Conservation (phyloP, 2,888 invertebrate genomes). For the Mesorhabditis spiculigera region DNA sequence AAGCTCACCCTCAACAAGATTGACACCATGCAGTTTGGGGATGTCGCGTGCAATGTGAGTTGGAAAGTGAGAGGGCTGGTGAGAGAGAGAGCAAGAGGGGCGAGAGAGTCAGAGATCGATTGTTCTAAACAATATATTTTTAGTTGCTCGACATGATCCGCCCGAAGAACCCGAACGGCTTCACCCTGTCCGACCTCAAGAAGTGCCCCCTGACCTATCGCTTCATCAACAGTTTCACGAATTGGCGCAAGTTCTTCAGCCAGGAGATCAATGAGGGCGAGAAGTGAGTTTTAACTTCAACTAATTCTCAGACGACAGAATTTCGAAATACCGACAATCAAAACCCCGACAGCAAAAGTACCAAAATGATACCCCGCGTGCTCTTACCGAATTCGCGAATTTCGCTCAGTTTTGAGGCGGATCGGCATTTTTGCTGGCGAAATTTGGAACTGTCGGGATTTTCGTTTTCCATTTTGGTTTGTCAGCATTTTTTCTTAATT, state of each 20-base stretch:
- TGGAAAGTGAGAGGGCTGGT: not conserved
- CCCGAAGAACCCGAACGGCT: conserved; percentile 72
- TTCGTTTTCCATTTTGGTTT: too few relatives aligned
- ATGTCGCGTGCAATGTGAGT: conserved; percentile 77
- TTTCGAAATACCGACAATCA: too few relatives aligned
- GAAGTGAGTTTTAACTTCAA: conserved; percentile 65
- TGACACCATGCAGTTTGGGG: conserved; percentile 91
- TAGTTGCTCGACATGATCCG: conserved; percentile 96
- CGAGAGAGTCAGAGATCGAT: too few relatives aligned
- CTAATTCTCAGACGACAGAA: not conserved
- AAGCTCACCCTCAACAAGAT: conserved; percentile 94
- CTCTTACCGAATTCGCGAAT: not conserved
- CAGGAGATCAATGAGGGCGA: conserved; percentile 90
- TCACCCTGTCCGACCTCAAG: conserved; percentile 87
- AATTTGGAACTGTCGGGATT: too few relatives aligned
- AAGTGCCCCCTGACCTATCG: conserved; percentile 84
- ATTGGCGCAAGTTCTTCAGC: conserved; percentile 95
- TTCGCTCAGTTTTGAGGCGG: not conserved
- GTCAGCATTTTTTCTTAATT: too few relatives aligned
- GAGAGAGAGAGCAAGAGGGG: too few relatives aligned
- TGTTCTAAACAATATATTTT: too few relatives aligned
- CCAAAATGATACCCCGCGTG: not conserved
- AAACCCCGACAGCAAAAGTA: too few relatives aligned
- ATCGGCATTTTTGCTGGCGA: too few relatives aligned
- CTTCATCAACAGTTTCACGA: conserved; percentile 99